Conservation (phyloP, 2,797 vertebrate species). For the Remorina albescens region DNA sequence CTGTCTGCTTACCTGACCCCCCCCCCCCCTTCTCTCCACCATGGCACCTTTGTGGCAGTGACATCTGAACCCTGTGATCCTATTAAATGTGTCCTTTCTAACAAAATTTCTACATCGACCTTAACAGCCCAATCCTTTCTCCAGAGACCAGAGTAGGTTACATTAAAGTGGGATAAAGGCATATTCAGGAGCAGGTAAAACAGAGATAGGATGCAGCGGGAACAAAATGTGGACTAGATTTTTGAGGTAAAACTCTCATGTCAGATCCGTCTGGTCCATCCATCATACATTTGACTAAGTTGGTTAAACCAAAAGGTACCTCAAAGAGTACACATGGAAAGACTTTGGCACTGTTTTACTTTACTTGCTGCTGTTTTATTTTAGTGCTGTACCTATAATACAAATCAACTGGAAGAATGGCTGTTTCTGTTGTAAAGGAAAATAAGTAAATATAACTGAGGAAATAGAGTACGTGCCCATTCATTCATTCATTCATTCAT, state of each 20-base stretch:
- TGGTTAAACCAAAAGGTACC: conserved; percentile 3
- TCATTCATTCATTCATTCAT: too few species aligned
- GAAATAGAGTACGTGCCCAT: not conserved
- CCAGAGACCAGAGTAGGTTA: conserved; percentile 32
- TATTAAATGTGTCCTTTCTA: conserved; percentile 75
- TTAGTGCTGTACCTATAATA: not conserved
- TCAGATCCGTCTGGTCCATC: conserved; percentile 21
- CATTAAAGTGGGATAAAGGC: conserved; percentile 29
- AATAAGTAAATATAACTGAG: not conserved
- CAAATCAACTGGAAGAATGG: not conserved
- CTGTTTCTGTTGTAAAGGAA: not conserved
- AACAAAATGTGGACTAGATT: conserved; percentile 14
- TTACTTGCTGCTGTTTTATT: not conserved
- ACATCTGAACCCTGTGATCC: conserved; percentile 82
- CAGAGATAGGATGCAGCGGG: not conserved
- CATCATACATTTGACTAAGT: conserved; percentile 45
- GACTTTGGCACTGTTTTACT: not conserved
- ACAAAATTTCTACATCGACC: conserved; percentile 60
- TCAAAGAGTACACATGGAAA: not conserved
- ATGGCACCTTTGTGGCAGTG: conserved; percentile 73
- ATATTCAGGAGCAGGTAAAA: conserved; percentile 20
- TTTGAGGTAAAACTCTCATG: too few species aligned
- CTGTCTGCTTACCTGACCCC: conserved; percentile 72
- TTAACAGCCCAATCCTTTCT: conserved; percentile 64
- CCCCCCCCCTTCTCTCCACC: conserved; percentile 58